Percentiles rank a stretch among this genome's conserved stretches.
These are phyloP conservation scores for Stramonita haemastoma DNA, from an alignment of 2,888 invertebrate species.

Conservation along the genomic window DNA sequence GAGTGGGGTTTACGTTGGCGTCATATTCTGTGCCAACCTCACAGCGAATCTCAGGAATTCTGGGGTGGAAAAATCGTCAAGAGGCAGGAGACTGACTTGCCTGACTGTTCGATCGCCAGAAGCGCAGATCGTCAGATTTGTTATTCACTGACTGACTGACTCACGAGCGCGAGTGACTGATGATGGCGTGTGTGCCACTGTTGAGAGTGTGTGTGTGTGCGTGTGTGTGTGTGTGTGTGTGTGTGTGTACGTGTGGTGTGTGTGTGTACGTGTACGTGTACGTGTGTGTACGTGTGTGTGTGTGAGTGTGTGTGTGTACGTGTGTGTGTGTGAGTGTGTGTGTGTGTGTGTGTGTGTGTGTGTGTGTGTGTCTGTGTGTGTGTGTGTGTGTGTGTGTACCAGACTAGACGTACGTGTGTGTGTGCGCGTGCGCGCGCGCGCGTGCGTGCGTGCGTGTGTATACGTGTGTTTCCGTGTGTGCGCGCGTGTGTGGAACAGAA, in stretches of 20 bases:
- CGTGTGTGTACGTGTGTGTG: not conserved
- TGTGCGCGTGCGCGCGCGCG: not conserved
- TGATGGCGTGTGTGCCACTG: not conserved
- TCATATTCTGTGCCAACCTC: too few species aligned
- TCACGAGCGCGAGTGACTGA: too few species aligned
- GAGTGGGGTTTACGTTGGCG: not conserved
- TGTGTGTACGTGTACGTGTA: not conserved
- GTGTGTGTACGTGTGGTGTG: too few species aligned
- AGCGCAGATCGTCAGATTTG: too few species aligned
- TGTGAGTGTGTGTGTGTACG: not conserved
- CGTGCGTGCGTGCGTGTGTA: conserved; percentile 4
- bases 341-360: not conserved
- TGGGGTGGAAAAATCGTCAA: too few species aligned
- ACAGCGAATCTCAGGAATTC: too few species aligned
- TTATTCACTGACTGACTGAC: too few species aligned
- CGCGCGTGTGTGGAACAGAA: too few species aligned
- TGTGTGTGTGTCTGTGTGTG: not conserved
- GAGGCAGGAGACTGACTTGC: too few species aligned
- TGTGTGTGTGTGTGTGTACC: not conserved
- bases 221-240: not conserved
- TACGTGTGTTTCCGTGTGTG: too few species aligned
- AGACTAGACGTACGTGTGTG: not conserved
- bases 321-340: not conserved
- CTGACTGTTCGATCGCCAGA: too few species aligned
- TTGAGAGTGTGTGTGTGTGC: not conserved